Evolutionary conservation across 2,113 vertebrate species (phyloP), one percentile per base, ranked within the genome.

Genomic region (Mixornis gularis): DNA sequence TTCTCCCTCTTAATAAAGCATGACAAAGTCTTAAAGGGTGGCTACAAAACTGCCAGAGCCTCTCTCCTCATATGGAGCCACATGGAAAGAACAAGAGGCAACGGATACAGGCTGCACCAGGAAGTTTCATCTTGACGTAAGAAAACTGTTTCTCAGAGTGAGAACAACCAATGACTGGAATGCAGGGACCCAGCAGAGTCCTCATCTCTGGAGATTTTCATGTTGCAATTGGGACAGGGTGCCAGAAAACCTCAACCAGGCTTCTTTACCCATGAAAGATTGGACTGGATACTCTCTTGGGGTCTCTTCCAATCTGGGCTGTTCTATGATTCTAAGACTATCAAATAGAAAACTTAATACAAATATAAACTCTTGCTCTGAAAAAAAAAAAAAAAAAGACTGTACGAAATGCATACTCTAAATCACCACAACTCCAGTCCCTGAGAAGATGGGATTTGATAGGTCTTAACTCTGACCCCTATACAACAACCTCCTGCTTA

Each of bases 181-280:
- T 0, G 3, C 19, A 74, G 27, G 12, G 13, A 69, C 26, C 36
- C 0, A 0, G n/a, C 1, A 49, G 25, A 88, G 26, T 53, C 14
- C 51, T 79, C n/a, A 30, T 26, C 8, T 53, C 11, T 62, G n/a
- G 21, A 79, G 27, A 52, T 85, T 62, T 85, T 85, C 36, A 70
- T 70, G 55, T 9, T 70, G 66, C 38, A 85, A 6, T 3, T 36
- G 10, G 19, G 17, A 76, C 66, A 36, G 10, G 6, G 5, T 9
- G 3, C 48, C 68, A 44, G 25, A 74, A 41, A 71, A 66, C 21
- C 38, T 63, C n/a, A 53, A 44, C 3, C 19, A 58, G 25, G 25
- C 58, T 68, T 91, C 52, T 34, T 29, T 34, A 44, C 9, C 11
- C 27, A 44, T 5, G 17, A 46, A 66, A 90, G 21, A 8, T 0